Percentiles rank a stretch among this genome's conserved stretches.
phyloP scores from a whole-genome alignment of 2,888 invertebrate genomes.

The Dexiosoma caninum region DNA sequence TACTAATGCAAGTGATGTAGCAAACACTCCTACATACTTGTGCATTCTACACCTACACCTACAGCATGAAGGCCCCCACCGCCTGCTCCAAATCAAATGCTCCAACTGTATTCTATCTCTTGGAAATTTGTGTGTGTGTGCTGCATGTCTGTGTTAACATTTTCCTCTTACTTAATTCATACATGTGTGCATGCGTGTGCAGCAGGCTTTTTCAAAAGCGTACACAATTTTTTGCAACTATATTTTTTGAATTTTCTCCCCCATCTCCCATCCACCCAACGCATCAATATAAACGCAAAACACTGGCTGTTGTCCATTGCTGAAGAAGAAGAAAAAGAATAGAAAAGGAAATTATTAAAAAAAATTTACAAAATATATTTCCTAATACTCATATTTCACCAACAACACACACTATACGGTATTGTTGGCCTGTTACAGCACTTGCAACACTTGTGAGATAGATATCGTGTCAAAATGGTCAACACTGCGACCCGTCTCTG shows the following conservation, averaged over 20 bases:
- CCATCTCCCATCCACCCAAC: constrained; percentile 50
- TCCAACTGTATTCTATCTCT: neutral
- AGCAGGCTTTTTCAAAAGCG: constrained; percentile 53
- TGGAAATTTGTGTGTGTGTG: constrained; percentile 26
- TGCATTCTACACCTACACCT: neutral
- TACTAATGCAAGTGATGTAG: neutral
- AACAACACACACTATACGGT: constrained; percentile 6
- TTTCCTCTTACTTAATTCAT: constrained; percentile 27
- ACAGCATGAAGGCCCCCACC: too few species aligned
- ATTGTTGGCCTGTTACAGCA: neutral
- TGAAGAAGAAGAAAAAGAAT: constrained; percentile 2
- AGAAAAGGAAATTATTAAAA: constrained; percentile 25
- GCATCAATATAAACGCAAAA: constrained; percentile 54
- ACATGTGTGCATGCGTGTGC: neutral
- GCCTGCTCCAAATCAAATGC: neutral
- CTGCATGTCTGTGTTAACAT: constrained; percentile 45
- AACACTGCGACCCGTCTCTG: too few species aligned
- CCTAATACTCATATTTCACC: constrained; percentile 50
- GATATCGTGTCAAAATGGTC: too few species aligned
- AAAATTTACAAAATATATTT: constrained; percentile 40
- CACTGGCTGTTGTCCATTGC: constrained; percentile 30
- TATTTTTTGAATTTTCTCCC: constrained; percentile 26
- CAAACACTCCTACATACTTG: neutral
- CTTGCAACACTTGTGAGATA: neutral
- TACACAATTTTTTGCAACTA: constrained; percentile 40